Evolutionary conservation across 2,113 vertebrate species (phyloP), one percentile per base, ranked within the genome.

Genomic region (Nothobranchius furzeri): DNA sequence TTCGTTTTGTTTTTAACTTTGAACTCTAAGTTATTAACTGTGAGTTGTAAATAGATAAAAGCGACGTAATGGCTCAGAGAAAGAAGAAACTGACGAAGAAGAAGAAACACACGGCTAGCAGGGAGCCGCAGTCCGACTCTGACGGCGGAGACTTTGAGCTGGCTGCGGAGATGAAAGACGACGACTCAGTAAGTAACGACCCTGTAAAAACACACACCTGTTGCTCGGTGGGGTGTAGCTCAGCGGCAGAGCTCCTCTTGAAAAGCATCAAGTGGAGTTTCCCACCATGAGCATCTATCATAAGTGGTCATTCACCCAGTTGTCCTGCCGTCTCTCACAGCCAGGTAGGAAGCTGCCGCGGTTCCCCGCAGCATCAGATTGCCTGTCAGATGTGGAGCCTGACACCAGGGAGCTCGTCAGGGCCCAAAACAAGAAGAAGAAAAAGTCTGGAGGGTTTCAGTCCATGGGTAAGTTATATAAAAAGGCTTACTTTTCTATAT

Each of bases 361-460:
- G 35, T 98, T 99, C 70, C 95, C 96, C 0, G 36, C 89, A 0
- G 6, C 90, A 0, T 77, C 92, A 0, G 90, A 96, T 3, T 92
- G 78, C 37, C 60, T 90, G 0, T 96, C 96, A 0, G 96, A 98
- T 0, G 88, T 92, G 7, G 97, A 99, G 85, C 94, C 85, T 0
- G 96, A 99, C 91, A 98, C 91, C 0, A 90, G 92, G 70, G 89
- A 95, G 82, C 86, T 99, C 89, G 94, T 99, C 53, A 90, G 94
- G 47, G 95, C 95, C 0, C 98, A 98, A 87, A 99, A 98, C 91
- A 96, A 96, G 92, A 99, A 99, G 88, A 99, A 99, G 82, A 99
- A 98, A 87, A 99, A 99, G 67, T 99, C 97, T 0, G 97, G 98
- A 2, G 98, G 98, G n/a, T 99, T 99, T 87, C 98, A 99, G 86